Base-by-base conservation (phyloP, 2,888 invertebrate species). In the Nipponacmea schrenckii region DNA sequence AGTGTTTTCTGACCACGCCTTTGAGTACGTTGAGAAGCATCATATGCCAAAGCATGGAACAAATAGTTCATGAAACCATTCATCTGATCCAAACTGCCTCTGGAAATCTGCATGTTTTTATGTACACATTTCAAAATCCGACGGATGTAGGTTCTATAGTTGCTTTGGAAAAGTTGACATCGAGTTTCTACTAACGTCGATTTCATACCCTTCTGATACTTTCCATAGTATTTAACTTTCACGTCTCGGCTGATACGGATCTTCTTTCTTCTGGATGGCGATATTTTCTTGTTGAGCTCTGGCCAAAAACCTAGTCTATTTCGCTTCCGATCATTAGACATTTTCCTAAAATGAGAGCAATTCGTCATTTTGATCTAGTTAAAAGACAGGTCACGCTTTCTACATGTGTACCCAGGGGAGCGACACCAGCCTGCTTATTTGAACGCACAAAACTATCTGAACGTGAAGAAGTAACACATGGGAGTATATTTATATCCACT, bases 61-160 rank as follows among this genome's bases (percentile, higher is more conserved):
- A 56, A 56, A 56, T 56, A 56, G 24, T 56, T 56, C 56, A 56
- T 24, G 24, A 56, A 56, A 24, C 56, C 56, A 24, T 56, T 56
- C 56, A 56, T 56, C n/a, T 56, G 56, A 56, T 56, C 56, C 4
- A 56, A 24, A 56, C 56, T 56, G 10, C 20, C 56, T 14, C 20
- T 56, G 0, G 56, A 56, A 24, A 56, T 56, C 56, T 56, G 56
- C 56, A 56, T 56, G 56, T 24, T 24, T 12, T 14, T 24, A 14
- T 56, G 56, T 24, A 56, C 56, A 24, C 20, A 20, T 24, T 56
- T 56, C 14, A 56, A 56, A 24, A 56, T 24, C 10, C 56, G 56
- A 0, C 12, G 24, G 14, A 56, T 24, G 24, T 56, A 56, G 20
- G 56, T 56, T 2, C 15, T 20, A 14, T 56, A 56, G 56, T 56